Evolutionary conservation across 2,888 invertebrate genomes (phyloP).

Genomic region (Dermolepida albohirtum): DNA sequence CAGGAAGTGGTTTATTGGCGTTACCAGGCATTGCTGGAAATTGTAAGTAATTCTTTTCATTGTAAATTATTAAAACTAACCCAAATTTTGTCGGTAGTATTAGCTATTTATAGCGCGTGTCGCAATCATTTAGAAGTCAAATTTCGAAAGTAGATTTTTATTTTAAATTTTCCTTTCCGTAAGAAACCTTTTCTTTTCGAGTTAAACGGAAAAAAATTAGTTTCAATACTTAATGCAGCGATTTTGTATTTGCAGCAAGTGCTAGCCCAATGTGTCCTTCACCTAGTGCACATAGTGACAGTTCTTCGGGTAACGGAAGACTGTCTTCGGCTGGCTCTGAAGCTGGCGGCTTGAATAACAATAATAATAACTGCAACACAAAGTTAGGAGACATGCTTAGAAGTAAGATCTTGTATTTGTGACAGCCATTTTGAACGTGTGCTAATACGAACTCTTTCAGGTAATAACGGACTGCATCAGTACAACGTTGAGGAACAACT

Average conservation of each 20-base stretch:
- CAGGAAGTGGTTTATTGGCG: constrained; percentile 74
- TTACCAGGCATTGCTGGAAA: constrained; percentile 66
- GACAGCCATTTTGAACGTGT: neutral
- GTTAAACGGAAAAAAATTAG: neutral
- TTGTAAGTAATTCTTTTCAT: constrained; percentile 36
- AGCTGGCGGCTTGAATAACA: constrained; percentile 77
- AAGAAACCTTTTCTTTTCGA: neutral
- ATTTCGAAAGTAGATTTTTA: no score
- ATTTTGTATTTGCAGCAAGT: constrained; percentile 58
- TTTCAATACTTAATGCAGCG: constrained; percentile 4
- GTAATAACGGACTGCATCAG: constrained; percentile 72
- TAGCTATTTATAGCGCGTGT: neutral
- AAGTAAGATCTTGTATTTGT: constrained; percentile 56
- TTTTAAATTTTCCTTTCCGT: neutral
- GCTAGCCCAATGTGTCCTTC: constrained; percentile 81
- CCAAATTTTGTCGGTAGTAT: neutral
- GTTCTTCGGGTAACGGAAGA: constrained; percentile 84
- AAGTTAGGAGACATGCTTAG: constrained; percentile 67
- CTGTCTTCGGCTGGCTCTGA: constrained; percentile 85
- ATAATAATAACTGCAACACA: constrained; percentile 75
- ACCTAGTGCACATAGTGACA: constrained; percentile 88
- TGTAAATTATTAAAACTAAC: neutral
- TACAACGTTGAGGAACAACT: constrained; percentile 73
- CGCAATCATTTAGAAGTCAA: neutral
- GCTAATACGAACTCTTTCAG: constrained; percentile 49